Evolutionary conservation across 2,113 vertebrate species (phyloP).

Genomic region (Nyctibius bracteatus): DNA sequence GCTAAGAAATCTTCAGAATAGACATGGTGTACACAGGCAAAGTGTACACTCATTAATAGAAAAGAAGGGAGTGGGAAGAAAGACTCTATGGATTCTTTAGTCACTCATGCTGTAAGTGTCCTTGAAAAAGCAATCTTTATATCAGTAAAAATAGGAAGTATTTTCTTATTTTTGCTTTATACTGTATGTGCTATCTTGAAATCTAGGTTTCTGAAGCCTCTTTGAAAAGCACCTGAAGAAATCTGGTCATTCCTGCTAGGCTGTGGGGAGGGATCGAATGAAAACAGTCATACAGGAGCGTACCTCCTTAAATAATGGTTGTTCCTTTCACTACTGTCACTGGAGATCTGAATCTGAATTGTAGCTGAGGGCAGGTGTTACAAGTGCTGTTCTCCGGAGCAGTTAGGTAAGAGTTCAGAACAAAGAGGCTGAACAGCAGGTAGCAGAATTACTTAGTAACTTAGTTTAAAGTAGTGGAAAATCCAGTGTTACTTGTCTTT

Average conservation of each 20-base stretch:
- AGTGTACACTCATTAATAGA: neutral
- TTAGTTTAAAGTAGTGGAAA: neutral
- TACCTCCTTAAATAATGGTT: neutral
- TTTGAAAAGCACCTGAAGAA: neutral
- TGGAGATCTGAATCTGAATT: neutral
- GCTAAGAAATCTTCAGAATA: neutral
- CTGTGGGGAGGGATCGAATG: neutral
- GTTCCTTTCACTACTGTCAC: neutral
- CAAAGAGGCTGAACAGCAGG: neutral
- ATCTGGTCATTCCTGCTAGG: neutral
- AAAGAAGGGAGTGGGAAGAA: neutral
- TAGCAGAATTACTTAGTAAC: neutral
- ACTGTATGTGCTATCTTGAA: neutral
- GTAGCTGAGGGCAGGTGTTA: neutral
- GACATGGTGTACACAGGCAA: neutral
- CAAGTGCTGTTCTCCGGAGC: neutral
- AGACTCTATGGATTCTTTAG: neutral
- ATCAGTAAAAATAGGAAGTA: neutral
- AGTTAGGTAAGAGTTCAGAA: neutral
- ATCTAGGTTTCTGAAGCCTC: neutral
- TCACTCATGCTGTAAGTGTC: neutral
- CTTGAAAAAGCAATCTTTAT: neutral
- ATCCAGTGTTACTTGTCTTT: neutral
- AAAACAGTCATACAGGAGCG: neutral
- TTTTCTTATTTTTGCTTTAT: neutral